Base-by-base conservation (phyloP, 2,113 vertebrate species). In the Epinephelus lanceolatus region DNA sequence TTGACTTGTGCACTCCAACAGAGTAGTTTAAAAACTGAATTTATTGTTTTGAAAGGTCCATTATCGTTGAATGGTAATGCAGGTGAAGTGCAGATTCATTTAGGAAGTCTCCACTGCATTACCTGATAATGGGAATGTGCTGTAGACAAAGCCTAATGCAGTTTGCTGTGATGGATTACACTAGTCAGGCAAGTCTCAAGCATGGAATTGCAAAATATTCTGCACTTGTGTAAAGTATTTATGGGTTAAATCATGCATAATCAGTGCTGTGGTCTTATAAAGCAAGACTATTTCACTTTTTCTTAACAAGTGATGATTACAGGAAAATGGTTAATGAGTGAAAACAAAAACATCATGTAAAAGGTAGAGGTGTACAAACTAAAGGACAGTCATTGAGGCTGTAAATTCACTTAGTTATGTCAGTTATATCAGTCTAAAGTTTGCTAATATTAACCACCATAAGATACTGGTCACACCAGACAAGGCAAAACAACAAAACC, bases 1-100 rank as follows among this genome's bases (percentile, higher is more conserved):
- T 19, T 33, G 3, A 74, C 49, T 42, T 30, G 37, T 68, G 55
- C 51, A 10, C 60, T 65, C 49, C 40, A 71, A 53, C 23, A 61
- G 59, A 15, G 4, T n/a, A 14, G 14, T 11, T n/a, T 56, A 40
- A 77, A 67, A 27, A 49, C 2, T 13, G 19, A 53, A 15, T 10
- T 49, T 71, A 45, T 81, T 79, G 69, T 85, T 67, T 71, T 71
- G 23, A 70, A 49, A 55, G 51, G n/a, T 59, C 62, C 73, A 83
- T 89, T 78, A 87, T n/a, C 0, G 15, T 25, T 59, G 49, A 19
- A 49, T 42, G 6, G 27, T 81, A 75, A 78, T 81, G 81, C 1
- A 5, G 10, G 42, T 77, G 56, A 75, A 81, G 73, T 84, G 68
- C 47, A 21, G 47, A 75, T 66, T 65, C 49, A 78, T 76, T 76